Base-by-base conservation (phyloP, 1,140 invertebrate species). In the Telenomus remus region DNA sequence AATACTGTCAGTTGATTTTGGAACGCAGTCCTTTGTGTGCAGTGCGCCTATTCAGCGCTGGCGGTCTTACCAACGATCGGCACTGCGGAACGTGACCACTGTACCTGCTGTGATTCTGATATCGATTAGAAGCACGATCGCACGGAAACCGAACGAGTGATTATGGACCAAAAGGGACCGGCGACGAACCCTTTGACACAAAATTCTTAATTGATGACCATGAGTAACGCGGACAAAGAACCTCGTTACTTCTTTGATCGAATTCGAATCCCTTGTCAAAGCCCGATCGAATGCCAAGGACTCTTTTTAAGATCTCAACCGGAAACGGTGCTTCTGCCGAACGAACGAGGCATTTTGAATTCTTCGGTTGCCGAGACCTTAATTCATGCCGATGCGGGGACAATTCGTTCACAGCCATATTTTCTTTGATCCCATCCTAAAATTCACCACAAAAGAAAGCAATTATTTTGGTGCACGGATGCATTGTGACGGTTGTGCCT, bases 111-210 rank as follows among this genome's bases (percentile, higher is more conserved):
- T 39, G 69, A 19, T 59, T 68, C 13, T 13, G 73, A 78, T 84
- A 85, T 85, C 79, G 82, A 85, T 81, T 63, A 79, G 73, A 68
- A 55, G 79, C 78, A 79, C 75, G 39, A 76, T 80, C 71, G 54
- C 51, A 34, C 15, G 44, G 51, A 75, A 47, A 55, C 19, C 19
- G 66, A 75, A 37, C 12, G 50, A 73, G n/a, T 27, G 19, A 27
- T 27, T 27, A 27, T 27, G 15, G 14, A 37, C 12, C 37, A 69
- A 8, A 55, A 12, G 16, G 47, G 4, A 16, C 3, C 14, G 49
- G 47, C 34, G 35, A 43, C 61, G 27, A 75, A 49, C 42, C 12
- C 72, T 74, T 74, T 63, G 71, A 64, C 39, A 43, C 0, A 64
- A 69, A 69, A 64, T 48, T 75, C 53, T 75, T 75, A 75, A 75